Evolutionary conservation across 2,797 vertebrate genomes (phyloP), one percentile per base, ranked within the genome.

Genomic region (Sebastes iracundus): DNA sequence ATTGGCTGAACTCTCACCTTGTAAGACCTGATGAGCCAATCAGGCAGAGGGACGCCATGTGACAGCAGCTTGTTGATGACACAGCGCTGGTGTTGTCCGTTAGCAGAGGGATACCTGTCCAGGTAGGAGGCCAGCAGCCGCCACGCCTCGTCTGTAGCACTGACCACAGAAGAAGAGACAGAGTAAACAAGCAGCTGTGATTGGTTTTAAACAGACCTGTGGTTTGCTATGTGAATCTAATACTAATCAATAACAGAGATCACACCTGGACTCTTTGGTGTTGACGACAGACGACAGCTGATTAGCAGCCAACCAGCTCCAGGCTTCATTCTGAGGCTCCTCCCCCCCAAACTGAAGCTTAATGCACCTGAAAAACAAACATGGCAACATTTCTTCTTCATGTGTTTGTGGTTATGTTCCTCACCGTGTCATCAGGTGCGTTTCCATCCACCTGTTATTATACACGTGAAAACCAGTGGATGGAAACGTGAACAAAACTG

Each of bases 111-210:
- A 80, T 97, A 94, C 27, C 86, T 94, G 72, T 98, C 96, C 81
- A 99, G 90, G 81, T 98, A 99, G 6, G 96, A 95, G 0, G 96
- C 96, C 58, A 99, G 89, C 18, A 99, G 93, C 35, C 97, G 92
- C 98, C 98, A 99, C 0, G 98, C 98, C 94, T 99, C 98, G 46
- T 99, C 98, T 11, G 97, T 96, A 1, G 97, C 97, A 8, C 98
- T 99, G 82, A 22, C 7, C 42, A 67, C 65, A 53, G 6, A 32
- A 30, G 8, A 67, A 64, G 7, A 22, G 8, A 22, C 2, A 69
- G 12, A 5, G 35, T 38, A 5, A 38, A 14, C 4, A 13, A 13
- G 35, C 35, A 38, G 35, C 35, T 38, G 35, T 38, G 35, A 38
- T 38, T 38, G 35, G 0, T 38, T 38, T 13, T 38, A 13, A 38